Conservation (phyloP, 2,888 invertebrate genomes). For the Torymus tubicola region DNA sequence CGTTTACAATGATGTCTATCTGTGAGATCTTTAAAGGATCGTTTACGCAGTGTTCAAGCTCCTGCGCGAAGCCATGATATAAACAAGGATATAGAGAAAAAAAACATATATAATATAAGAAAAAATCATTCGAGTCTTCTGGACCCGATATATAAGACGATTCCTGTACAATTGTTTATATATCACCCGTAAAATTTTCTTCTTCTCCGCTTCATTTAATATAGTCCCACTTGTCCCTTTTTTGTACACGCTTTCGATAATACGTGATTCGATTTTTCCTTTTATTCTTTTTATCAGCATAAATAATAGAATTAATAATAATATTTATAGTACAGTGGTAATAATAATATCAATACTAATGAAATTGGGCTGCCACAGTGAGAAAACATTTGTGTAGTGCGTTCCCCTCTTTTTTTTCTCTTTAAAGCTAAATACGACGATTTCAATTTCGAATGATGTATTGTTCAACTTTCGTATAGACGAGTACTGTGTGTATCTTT, state of each 20-base stretch:
- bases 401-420: not conserved
- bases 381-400: not conserved
- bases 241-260: slow-evolving; percentile 32
- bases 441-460: no score
- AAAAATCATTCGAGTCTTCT: slow-evolving; percentile 42
- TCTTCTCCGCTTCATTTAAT: not conserved
- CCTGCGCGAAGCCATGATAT: slow-evolving; percentile 61
- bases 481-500: no score
- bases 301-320: slow-evolving; percentile 48
- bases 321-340: slow-evolving; percentile 30
- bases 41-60: slow-evolving; percentile 70
- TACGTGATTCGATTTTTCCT: slow-evolving; percentile 7
- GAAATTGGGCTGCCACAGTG: not conserved
- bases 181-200: slow-evolving; percentile 48
- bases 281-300: not conserved
- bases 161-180: slow-evolving; percentile 46
- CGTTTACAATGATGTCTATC: slow-evolving; percentile 72
- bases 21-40: slow-evolving; percentile 73
- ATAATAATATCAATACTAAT: slow-evolving; percentile 42
- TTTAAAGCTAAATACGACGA: no score
- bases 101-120: slow-evolving; percentile 11
- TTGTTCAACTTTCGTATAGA: no score
- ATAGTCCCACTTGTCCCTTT: not conserved
- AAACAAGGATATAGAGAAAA: slow-evolving; percentile 39
- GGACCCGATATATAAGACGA: slow-evolving; percentile 27